Percentiles rank a stretch among this genome's conserved stretches.
Conservation (phyloP, 2,888 invertebrate genomes). For the Drosophila ustulata region DNA sequence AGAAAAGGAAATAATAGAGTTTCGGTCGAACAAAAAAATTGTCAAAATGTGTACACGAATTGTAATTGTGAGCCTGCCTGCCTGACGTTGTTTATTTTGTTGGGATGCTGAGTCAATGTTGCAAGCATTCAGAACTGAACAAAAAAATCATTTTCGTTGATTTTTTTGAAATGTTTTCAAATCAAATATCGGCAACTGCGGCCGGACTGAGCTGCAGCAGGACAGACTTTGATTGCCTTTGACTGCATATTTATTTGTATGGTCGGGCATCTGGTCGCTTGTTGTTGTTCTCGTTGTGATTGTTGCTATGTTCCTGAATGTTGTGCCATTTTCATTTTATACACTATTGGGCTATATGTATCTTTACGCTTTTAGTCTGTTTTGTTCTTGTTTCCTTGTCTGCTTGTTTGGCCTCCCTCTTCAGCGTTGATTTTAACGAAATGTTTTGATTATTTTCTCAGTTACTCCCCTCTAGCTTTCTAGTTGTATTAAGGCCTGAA, state of each 20-base stretch:
- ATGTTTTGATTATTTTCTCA: constrained; percentile 66
- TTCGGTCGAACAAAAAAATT: constrained; percentile 45
- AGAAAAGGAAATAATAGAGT: constrained; percentile 45
- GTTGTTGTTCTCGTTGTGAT: constrained; percentile 36
- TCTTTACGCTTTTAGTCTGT: constrained; percentile 67
- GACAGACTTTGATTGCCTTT: constrained; percentile 77
- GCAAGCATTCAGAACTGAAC: constrained; percentile 57
- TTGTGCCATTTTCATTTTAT: constrained; percentile 59
- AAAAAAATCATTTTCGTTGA: constrained; percentile 56
- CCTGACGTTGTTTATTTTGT: constrained; percentile 62
- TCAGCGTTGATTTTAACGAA: constrained; percentile 64
- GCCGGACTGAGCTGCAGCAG: constrained; percentile 41
- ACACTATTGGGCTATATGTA: constrained; percentile 60
- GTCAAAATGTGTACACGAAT: constrained; percentile 48
- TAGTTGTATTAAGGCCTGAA: constrained; percentile 19
- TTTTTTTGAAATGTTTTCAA: constrained; percentile 78
- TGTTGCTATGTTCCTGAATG: constrained; percentile 38
- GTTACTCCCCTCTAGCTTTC: not conserved
- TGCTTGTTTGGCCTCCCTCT: constrained; percentile 6
- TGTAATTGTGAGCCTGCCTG: constrained; percentile 62
- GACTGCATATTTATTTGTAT: constrained; percentile 79
- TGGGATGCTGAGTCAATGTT: constrained; percentile 53
- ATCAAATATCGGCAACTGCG: constrained; percentile 78
- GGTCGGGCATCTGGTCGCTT: constrained; percentile 26
- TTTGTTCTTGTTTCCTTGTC: constrained; percentile 2